These are phyloP conservation scores for Malurus cyaneus DNA, from an alignment of 2,113 vertebrate genomes.

Conservation along the genomic window DNA sequence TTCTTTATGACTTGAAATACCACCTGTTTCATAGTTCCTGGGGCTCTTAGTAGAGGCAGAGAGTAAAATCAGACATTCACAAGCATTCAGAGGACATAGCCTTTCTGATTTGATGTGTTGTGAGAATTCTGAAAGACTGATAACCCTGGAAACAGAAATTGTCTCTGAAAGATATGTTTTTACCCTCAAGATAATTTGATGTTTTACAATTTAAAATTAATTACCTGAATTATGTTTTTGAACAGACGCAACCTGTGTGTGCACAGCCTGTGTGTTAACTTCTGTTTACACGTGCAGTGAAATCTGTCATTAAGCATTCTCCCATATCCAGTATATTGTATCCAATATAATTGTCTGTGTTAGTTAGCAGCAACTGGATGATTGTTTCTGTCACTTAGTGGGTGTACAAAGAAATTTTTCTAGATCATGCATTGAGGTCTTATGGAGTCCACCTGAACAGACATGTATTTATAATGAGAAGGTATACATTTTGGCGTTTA, in stretches of 20 bases:
- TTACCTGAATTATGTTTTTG: not conserved
- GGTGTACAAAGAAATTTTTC: not conserved
- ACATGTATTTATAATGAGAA: not conserved
- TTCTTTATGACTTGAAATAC: not conserved
- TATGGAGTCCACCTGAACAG: not conserved
- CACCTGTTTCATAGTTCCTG: not conserved
- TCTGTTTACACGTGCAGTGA: not conserved
- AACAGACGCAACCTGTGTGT: not conserved
- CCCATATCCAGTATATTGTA: not conserved
- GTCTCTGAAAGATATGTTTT: not conserved
- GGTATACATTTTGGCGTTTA: not conserved
- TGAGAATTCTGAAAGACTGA: not conserved
- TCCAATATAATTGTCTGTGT: not conserved
- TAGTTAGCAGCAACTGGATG: not conserved
- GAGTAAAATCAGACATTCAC: not conserved
- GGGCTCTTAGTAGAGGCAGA: not conserved
- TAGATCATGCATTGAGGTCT: not conserved
- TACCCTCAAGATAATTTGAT: not conserved
- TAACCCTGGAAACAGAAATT: not conserved
- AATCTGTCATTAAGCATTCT: not conserved
- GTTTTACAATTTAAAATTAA: not conserved
- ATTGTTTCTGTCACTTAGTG: not conserved
- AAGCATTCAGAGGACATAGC: not conserved
- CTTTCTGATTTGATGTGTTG: not conserved
- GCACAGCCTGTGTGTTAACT: not conserved